Percentiles rank a stretch among this genome's conserved stretches.
Conservation (phyloP, 2,113 vertebrate genomes). For the Eolophus roseicapilla region DNA sequence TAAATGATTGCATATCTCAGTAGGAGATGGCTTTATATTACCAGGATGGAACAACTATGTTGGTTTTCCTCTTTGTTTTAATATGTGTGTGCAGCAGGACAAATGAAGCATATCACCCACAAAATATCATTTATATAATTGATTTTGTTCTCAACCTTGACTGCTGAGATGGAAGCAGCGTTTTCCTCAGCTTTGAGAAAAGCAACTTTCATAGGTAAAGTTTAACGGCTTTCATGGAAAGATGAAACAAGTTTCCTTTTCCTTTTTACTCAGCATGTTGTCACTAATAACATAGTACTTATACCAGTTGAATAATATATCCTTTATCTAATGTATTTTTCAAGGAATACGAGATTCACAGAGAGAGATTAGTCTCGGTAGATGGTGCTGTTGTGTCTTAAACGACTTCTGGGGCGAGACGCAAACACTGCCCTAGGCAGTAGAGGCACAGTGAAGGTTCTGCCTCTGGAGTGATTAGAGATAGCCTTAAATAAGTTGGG, state of each 20-base stretch:
- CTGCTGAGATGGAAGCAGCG: not conserved
- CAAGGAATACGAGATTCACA: not conserved
- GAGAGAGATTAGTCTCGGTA: not conserved
- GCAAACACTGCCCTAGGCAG: not conserved
- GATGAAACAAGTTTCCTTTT: not conserved
- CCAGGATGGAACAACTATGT: not conserved
- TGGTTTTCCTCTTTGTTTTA: not conserved
- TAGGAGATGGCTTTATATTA: not conserved
- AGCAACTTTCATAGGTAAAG: not conserved
- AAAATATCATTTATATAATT: not conserved
- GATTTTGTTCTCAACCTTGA: not conserved
- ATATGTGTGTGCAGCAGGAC: not conserved
- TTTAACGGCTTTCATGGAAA: not conserved
- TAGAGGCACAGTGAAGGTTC: not conserved
- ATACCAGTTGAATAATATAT: not conserved
- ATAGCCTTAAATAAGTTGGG: not conserved
- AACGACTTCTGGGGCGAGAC: not conserved
- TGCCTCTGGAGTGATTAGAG: not conserved
- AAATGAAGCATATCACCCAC: not conserved
- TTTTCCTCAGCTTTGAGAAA: not conserved
- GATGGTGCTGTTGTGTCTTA: constrained; percentile 42
- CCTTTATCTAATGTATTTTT: not conserved
- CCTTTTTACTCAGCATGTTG: not conserved
- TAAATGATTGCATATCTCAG: not conserved
- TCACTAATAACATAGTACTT: not conserved